A percentile compares a stretch with the other conserved stretches of the same genome.
phyloP scores from a whole-genome alignment of 2,797 vertebrate species.

The Cirrhinus mrigala region DNA sequence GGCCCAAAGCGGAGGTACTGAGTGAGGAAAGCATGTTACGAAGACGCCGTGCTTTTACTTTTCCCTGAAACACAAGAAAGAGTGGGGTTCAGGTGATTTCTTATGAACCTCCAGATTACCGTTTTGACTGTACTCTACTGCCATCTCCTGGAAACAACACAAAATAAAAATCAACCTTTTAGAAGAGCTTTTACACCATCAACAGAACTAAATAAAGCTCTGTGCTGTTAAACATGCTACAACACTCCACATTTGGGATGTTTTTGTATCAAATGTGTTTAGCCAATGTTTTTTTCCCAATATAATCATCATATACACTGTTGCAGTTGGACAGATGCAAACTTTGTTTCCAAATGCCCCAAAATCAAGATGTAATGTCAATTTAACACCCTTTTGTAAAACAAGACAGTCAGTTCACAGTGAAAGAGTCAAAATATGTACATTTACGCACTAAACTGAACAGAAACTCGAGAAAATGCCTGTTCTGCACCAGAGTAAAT shows the following conservation, averaged over 20 bases:
- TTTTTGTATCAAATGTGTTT: not conserved
- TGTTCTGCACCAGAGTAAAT: not conserved
- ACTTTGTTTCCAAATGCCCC: not conserved
- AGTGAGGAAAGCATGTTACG: conserved; percentile 87
- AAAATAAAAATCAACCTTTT: not conserved
- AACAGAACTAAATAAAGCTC: not conserved
- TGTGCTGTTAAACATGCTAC: not conserved
- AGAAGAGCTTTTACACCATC: not conserved
- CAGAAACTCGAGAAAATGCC: not conserved
- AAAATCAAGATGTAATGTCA: not conserved
- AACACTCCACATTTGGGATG: not conserved
- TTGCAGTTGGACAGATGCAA: not conserved
- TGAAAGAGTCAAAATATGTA: not conserved
- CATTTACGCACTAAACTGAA: not conserved
- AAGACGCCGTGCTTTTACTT: conserved; percentile 86
- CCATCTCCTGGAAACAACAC: conserved; percentile 65
- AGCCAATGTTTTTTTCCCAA: not conserved
- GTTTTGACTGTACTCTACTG: conserved; percentile 44
- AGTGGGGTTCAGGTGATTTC: not conserved
- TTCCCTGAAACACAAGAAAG: conserved; percentile 78
- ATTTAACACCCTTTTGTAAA: not conserved
- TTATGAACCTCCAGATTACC: conserved; percentile 40
- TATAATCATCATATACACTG: not conserved
- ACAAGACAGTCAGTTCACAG: not conserved
- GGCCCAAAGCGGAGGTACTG: conserved; percentile 81